Conservation (phyloP, 1,140 invertebrate species). For the Charaxes varanes region DNA sequence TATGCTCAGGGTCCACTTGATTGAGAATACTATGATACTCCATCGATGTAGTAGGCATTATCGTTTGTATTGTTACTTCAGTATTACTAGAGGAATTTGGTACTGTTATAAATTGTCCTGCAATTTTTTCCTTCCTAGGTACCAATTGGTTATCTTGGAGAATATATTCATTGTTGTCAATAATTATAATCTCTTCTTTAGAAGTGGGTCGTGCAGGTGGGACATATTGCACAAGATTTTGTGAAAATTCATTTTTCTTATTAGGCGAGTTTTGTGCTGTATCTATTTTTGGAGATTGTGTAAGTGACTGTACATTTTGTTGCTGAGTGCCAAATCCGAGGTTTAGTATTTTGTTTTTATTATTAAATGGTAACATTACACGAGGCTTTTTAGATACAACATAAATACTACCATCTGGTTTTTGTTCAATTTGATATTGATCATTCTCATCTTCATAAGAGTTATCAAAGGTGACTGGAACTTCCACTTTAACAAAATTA, state of each 20-base stretch:
- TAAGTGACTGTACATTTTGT: constrained; percentile 13
- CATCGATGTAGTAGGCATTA: constrained; percentile 32
- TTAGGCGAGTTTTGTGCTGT: constrained; percentile 10
- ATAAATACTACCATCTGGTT: constrained; percentile 66
- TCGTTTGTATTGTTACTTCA: constrained; percentile 27
- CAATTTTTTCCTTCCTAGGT: constrained; percentile 31
- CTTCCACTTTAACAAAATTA: constrained; percentile 51
- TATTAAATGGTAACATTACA: constrained; percentile 30
- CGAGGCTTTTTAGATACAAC: constrained; percentile 68
- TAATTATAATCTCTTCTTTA: constrained; percentile 73
- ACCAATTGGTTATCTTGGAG: constrained; percentile 55
- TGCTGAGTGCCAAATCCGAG: constrained; percentile 26
- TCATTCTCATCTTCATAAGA: constrained; percentile 48
- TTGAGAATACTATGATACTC: constrained; percentile 33
- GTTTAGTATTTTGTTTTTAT: constrained; percentile 59
- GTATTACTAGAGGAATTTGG: constrained; percentile 28
- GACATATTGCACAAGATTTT: constrained; percentile 14
- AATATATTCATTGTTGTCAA: constrained; percentile 74
- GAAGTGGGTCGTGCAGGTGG: constrained; percentile 27
- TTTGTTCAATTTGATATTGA: constrained; percentile 55
- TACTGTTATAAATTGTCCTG: constrained; percentile 40
- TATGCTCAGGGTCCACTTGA: constrained; percentile 25
- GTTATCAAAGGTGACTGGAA: constrained; percentile 41
- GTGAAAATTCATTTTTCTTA: constrained; percentile 27
- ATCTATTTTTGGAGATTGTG: constrained; percentile 27